Base-by-base conservation (phyloP, 2,797 vertebrate genomes). In the Antennarius maculatus region DNA sequence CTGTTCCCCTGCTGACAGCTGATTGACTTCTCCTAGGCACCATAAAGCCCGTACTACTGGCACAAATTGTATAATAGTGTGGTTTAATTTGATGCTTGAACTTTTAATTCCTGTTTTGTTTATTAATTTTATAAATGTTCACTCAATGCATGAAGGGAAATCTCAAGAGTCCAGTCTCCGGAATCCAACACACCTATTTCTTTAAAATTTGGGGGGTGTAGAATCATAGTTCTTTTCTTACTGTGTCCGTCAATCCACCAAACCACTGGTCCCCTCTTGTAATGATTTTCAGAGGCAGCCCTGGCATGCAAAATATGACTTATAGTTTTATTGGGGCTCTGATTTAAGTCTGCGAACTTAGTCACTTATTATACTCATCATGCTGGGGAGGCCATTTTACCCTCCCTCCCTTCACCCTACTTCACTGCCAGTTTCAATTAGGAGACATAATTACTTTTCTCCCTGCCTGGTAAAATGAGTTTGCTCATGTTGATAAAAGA, bases 381-480 rank as follows among this genome's bases (percentile, higher is more conserved):
- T 55, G 74, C 70, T 74, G 79, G 69, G 34, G 69, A 71, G 71
- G 74, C 76, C 45, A 53, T 73, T 84, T 80, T 42, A 72, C 53
- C 57, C 7, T 61, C 63, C 55, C 53, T 80, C 64, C 51, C 54
- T 59, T 70, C 50, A 66, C 63, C 76, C 54, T 81, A 81, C 82
- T 79, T 88, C 69, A 75, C 79, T 81, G 81, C 74, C 82, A 82
- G 72, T 84, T 91, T 87, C 82, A 87, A 87, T 92, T 91, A 89
- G 73, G 73, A 84, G 53, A 73, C 83, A 86, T 86, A 90, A 90
- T 91, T 86, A 88, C 84, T 77, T 89, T 90, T 57, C 72, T 77
- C 74, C 77, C 63, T 59, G 71, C 80, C 74, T 48, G 41, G 73
- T 79, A 75, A 89, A 85, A 87, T 74, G 62, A 85, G 77, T 80